Percentiles rank a stretch among this genome's conserved stretches.
phyloP scores from a whole-genome alignment of 1,140 invertebrate species.

The Ips typographus region DNA sequence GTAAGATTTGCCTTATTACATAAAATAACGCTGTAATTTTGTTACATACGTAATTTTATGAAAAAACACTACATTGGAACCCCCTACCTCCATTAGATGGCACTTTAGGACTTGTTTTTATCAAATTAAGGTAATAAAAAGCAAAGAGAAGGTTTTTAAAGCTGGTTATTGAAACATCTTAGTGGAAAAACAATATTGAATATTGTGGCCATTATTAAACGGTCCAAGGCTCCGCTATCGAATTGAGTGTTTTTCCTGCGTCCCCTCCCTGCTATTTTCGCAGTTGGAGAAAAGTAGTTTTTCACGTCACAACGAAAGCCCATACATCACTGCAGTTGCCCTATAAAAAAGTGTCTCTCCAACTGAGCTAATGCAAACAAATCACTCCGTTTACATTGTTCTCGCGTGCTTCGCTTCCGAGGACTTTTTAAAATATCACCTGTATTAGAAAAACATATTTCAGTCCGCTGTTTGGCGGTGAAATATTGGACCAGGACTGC shows the following conservation, averaged over 20 bases:
- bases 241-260: neutral
- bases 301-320: constrained; percentile 1
- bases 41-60: too few relatives aligned
- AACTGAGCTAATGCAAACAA: constrained; percentile 12
- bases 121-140: too few relatives aligned
- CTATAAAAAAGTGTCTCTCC: constrained; percentile 14
- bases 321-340: neutral
- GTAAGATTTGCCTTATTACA: too few relatives aligned
- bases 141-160: too few relatives aligned
- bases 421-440: constrained; percentile 13
- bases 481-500: constrained; percentile 2
- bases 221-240: neutral
- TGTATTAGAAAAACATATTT: constrained; percentile 21
- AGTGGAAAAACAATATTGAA: too few relatives aligned
- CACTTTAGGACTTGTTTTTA: too few relatives aligned
- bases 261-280: neutral
- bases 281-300: neutral
- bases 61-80: too few relatives aligned
- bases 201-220: too few relatives aligned
- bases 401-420: constrained; percentile 11
- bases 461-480: neutral
- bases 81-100: too few relatives aligned
- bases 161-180: too few relatives aligned
- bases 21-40: too few relatives aligned
- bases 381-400: constrained; percentile 18